These are phyloP conservation scores for Danionella cerebrum DNA, from an alignment of 2,113 vertebrate genomes.

Conservation along the genomic window DNA sequence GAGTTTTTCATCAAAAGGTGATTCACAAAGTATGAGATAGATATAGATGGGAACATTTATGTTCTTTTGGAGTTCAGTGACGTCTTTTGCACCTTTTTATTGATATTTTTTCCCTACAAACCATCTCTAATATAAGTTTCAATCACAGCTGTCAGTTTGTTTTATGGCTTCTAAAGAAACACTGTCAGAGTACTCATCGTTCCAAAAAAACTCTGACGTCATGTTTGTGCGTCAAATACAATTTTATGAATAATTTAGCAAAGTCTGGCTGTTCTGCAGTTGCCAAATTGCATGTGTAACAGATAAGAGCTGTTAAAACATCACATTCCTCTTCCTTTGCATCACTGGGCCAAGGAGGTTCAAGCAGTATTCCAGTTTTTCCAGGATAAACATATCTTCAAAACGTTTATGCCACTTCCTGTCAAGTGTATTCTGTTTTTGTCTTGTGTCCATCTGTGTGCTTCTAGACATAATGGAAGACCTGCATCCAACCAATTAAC, in stretches of 20 bases:
- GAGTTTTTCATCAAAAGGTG: too few relatives aligned
- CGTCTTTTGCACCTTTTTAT: too few relatives aligned
- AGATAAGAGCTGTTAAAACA: background rate
- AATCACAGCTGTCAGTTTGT: slow-evolving; percentile 9
- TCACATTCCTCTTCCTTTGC: slow-evolving; percentile 2
- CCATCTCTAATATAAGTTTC: background rate
- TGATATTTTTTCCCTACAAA: background rate
- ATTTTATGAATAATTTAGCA: slow-evolving; percentile 29
- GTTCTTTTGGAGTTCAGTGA: too few relatives aligned
- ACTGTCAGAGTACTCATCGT: background rate
- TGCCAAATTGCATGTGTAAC: background rate
- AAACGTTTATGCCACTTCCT: too few relatives aligned
- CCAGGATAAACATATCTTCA: background rate
- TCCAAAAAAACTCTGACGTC: slow-evolving; percentile 35
- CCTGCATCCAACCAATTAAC: too few relatives aligned
- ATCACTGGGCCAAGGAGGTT: slow-evolving; percentile 5
- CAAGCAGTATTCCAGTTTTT: background rate
- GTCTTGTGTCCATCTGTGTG: too few relatives aligned
- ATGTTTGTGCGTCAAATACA: slow-evolving; percentile 23
- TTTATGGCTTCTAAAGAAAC: slow-evolving; percentile 16
- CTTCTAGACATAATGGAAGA: too few relatives aligned
- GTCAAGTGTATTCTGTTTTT: too few relatives aligned
- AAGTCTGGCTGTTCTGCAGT: background rate
- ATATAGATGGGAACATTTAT: too few relatives aligned
- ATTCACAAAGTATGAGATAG: slow-evolving; percentile 5